Evolutionary conservation across 2,888 invertebrate species (phyloP).

Genomic region (Julus scanicus): DNA sequence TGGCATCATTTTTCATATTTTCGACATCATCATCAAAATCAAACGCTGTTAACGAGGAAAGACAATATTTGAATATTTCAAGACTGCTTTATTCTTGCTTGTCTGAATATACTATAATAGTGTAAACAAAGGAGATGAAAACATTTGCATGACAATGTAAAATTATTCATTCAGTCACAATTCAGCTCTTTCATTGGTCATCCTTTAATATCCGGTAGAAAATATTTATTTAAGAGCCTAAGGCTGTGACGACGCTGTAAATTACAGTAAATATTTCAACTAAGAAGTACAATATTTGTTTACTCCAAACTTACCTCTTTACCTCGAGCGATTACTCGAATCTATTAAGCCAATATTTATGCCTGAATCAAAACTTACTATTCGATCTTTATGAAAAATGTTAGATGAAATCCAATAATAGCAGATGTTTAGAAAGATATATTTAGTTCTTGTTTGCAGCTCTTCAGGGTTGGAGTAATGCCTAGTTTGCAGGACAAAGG

Average conservation of each 20-base stretch:
- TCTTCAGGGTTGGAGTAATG: not conserved
- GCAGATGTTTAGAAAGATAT: not conserved
- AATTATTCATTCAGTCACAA: not conserved
- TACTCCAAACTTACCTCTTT: not conserved
- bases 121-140: too few species aligned
- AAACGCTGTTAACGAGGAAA: not conserved
- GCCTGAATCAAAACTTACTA: not conserved
- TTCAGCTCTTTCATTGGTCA: not conserved
- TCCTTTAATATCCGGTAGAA: not conserved
- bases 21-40: not conserved
- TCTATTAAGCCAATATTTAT: not conserved
- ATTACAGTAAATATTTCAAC: not conserved
- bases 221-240: not conserved
- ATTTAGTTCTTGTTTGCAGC: too few species aligned
- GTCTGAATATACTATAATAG: not conserved
- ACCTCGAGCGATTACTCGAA: not conserved
- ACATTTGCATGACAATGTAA: not conserved
- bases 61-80: not conserved
- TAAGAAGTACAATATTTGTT: not conserved
- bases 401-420: not conserved
- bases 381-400: not conserved
- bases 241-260: not conserved
- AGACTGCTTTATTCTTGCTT: not conserved
- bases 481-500: not conserved
- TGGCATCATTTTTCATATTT: not conserved